Conservation (phyloP, 2,797 vertebrate species). For the Acipenser transmontanus region DNA sequence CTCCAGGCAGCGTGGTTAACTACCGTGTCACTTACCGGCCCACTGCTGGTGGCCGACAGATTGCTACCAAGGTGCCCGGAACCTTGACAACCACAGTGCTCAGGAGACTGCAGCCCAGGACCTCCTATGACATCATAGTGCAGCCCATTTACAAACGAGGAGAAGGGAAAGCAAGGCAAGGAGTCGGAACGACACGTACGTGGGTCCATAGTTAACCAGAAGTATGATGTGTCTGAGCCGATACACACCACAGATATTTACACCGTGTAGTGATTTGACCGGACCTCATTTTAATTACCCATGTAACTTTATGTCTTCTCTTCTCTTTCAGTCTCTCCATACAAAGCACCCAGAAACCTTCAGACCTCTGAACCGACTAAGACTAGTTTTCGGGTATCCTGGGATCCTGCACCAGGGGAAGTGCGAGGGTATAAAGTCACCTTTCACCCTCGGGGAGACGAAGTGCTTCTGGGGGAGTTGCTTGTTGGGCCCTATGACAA, state of each 20-base stretch:
- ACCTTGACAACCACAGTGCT: slow-evolving; percentile 62
- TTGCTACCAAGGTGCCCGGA: slow-evolving; percentile 63
- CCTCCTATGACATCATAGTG: slow-evolving; percentile 76
- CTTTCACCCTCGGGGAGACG: slow-evolving; percentile 74
- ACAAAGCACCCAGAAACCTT: slow-evolving; percentile 85
- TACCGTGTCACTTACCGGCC: slow-evolving; percentile 77
- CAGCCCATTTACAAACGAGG: slow-evolving; percentile 81
- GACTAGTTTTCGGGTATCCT: slow-evolving; percentile 87
- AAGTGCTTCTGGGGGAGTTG: slow-evolving; percentile 67
- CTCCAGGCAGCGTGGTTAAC: slow-evolving; percentile 72
- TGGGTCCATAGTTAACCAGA: slow-evolving; percentile 59
- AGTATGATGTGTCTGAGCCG: slow-evolving; percentile 34
- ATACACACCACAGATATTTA: slow-evolving; percentile 22
- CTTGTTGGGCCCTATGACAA: slow-evolving; percentile 85
- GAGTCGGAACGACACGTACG: slow-evolving; percentile 92
- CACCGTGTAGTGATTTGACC: slow-evolving; percentile 6
- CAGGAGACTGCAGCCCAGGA: slow-evolving; percentile 72
- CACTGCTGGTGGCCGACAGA: slow-evolving; percentile 59
- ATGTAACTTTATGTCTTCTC: slow-evolving; percentile 11
- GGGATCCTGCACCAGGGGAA: slow-evolving; percentile 82
- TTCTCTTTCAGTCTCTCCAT: slow-evolving; percentile 70
- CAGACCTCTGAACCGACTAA: slow-evolving; percentile 87
- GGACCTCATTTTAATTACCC: slow-evolving; percentile 30
- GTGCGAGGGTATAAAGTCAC: slow-evolving; percentile 89
- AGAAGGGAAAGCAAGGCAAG: slow-evolving; percentile 91